These are phyloP conservation scores for Euura lappo DNA, from an alignment of 1,140 invertebrate genomes.

Conservation along the genomic window DNA sequence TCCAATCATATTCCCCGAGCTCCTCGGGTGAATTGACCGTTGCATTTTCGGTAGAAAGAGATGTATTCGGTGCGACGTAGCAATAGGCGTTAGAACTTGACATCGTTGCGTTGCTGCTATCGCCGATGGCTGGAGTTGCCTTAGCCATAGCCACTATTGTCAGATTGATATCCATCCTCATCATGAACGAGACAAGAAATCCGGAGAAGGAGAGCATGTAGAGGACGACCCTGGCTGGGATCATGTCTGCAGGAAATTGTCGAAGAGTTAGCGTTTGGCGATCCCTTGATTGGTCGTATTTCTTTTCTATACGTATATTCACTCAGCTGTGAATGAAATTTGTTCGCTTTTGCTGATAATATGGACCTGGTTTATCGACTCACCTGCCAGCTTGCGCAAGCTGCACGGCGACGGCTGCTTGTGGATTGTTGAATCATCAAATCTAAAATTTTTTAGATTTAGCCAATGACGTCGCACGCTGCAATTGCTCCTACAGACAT, in stretches of 20 bases:
- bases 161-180: constrained; percentile 77
- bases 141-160: constrained; percentile 74
- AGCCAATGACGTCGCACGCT: no score
- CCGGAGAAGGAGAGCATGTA: constrained; percentile 76
- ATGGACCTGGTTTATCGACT: background rate
- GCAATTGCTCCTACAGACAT: no score
- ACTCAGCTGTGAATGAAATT: background rate
- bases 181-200: constrained; percentile 78
- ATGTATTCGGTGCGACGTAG: background rate
- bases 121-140: constrained; percentile 33
- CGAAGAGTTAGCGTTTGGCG: background rate
- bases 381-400: constrained; percentile 42
- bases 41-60: background rate
- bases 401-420: constrained; percentile 34
- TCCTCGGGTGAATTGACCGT: constrained; percentile 31
- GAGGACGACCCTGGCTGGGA: constrained; percentile 70
- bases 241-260: constrained; percentile 48
- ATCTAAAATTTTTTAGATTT: background rate
- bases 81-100: constrained; percentile 25
- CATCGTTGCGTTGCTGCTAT: constrained; percentile 33
- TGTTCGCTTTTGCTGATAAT: background rate
- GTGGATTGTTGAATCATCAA: constrained; percentile 35
- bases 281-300: constrained; percentile 13
- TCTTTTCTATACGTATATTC: background rate
- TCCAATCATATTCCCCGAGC: constrained; percentile 69